A percentile compares a stretch with the other conserved stretches of the same genome.
These are phyloP conservation scores for Melanostoma mellinum DNA, from an alignment of 2,888 invertebrate genomes.

Conservation along the genomic window DNA sequence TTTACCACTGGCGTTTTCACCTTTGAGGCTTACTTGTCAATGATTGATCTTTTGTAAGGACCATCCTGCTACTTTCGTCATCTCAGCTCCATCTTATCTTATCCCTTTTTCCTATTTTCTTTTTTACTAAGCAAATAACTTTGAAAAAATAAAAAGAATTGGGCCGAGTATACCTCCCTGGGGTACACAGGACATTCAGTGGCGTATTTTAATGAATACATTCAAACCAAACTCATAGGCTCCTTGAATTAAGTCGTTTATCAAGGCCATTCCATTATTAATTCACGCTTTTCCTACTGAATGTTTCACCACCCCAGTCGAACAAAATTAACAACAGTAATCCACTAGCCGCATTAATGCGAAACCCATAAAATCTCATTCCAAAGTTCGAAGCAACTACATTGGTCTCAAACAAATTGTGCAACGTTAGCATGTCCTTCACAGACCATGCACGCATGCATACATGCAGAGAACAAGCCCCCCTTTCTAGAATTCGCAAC, in stretches of 20 bases:
- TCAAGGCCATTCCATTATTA: constrained; percentile 71
- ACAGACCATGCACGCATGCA: constrained; percentile 29
- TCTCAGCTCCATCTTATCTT: no score
- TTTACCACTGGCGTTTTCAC: no score
- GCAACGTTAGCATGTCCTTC: constrained; percentile 67
- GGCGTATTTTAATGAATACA: no score
- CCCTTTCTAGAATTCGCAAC: constrained; percentile 17
- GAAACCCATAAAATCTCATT: constrained; percentile 28
- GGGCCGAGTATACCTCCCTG: no score
- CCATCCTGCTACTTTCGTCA: no score
- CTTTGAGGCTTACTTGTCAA: no score
- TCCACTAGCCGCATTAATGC: constrained; percentile 26
- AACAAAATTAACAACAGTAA: constrained; percentile 20
- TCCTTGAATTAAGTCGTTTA: constrained; percentile 18
- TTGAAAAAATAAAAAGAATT: no score
- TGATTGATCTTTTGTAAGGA: no score
- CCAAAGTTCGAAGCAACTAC: constrained; percentile 14
- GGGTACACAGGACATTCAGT: no score
- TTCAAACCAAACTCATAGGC: no score
- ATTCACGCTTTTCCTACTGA: constrained; percentile 66
- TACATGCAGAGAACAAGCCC: constrained; percentile 11
- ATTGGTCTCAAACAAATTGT: constrained; percentile 62
- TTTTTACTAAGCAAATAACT: no score
- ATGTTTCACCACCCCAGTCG: constrained; percentile 11
- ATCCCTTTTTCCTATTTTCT: no score